Percentiles rank a stretch among this genome's conserved stretches.
phyloP scores from a whole-genome alignment of 2,113 vertebrate genomes.

The Jaculus jaculus region DNA sequence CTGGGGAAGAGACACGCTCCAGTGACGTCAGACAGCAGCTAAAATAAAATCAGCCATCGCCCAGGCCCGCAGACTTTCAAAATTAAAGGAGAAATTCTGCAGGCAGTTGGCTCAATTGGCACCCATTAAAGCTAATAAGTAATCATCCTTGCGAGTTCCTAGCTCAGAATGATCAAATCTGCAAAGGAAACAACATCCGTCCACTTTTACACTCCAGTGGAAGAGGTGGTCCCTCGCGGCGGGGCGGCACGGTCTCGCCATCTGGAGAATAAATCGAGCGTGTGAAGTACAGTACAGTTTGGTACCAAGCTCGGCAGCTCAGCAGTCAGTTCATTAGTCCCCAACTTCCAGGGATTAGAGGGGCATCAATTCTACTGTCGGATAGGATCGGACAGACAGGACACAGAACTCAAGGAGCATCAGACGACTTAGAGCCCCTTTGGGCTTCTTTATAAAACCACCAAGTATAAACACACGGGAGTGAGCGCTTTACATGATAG shows the following conservation, averaged over 20 bases:
- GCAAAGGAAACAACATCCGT: constrained; percentile 92
- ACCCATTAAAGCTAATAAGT: constrained; percentile 87
- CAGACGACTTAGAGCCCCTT: constrained; percentile 79
- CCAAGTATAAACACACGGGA: constrained; percentile 82
- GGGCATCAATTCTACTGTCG: constrained; percentile 90
- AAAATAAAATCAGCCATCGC: constrained; percentile 69
- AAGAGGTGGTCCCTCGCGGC: constrained; percentile 94
- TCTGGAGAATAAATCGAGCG: constrained; percentile 99
- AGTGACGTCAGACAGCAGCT: constrained; percentile 68
- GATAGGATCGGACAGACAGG: constrained; percentile 90
- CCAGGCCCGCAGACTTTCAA: constrained; percentile 66
- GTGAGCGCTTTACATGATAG: constrained; percentile 63
- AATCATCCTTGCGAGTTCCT: constrained; percentile 85
- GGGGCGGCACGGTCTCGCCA: constrained; percentile 93
- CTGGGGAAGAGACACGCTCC: constrained; percentile 76
- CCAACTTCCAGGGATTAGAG: constrained; percentile 98
- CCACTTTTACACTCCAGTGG: constrained; percentile 96
- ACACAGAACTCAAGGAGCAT: constrained; percentile 81
- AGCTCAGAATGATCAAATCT: constrained; percentile 88
- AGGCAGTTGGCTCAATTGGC: constrained; percentile 78
- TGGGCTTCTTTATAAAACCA: constrained; percentile 81
- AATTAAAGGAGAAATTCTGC: constrained; percentile 83
- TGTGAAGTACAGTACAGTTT: constrained; percentile 99
- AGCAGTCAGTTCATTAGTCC: constrained; percentile 99
- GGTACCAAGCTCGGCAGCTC: constrained; percentile 96